Base-by-base conservation (phyloP, 37 sponge, comb jelly and placozoan genomes). In the Amphimedon queenslandica region DNA sequence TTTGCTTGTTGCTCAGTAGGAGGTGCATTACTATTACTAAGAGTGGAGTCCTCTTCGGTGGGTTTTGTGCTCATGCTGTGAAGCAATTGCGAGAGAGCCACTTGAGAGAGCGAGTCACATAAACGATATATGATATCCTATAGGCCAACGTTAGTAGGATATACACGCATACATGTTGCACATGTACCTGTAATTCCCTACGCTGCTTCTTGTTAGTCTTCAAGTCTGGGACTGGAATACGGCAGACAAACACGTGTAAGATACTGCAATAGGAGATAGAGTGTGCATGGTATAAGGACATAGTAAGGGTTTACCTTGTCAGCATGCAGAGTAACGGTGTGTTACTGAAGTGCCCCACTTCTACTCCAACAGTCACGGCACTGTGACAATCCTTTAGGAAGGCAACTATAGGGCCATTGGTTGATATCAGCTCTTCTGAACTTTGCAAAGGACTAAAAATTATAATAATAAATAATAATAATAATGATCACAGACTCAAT, bases 271-370 rank as follows among this genome's bases (percentile, higher is more conserved):
- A 36, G 6, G 38, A 20, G 21, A 33, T 67, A 67, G 38, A 21
- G 38, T 47, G 13, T 47, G 13, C 13, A 18, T 47, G 13, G 53
- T 47, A 13, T 47, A 47, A 18, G 13, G 53, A 47, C 53, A 47
- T 47, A 18, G 53, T 47, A 18, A 47, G 53, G 53, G 13, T 47
- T 47, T 67, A 86, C 86, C 86, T 86, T 1, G 80, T 79, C 3
- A 86, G 71, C 86, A 86, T 80, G 66, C 86, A 86, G 57, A 79
- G 63, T 11, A 78, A 40, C 38, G 77, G 78, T 68, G 67, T 68
- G 69, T 42, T 77, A 35, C 24, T 67, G 53, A n/a, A 1, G 27
- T 67, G 42, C 34, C 23, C 11, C 1, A n/a, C 24, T n/a, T 60
- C 27, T n/a, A 60, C 61, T 60, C 61, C 61, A 60, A n/a, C 28